These are phyloP conservation scores for Epiblema foenella DNA, from an alignment of 2,888 invertebrate species.

Conservation along the genomic window DNA sequence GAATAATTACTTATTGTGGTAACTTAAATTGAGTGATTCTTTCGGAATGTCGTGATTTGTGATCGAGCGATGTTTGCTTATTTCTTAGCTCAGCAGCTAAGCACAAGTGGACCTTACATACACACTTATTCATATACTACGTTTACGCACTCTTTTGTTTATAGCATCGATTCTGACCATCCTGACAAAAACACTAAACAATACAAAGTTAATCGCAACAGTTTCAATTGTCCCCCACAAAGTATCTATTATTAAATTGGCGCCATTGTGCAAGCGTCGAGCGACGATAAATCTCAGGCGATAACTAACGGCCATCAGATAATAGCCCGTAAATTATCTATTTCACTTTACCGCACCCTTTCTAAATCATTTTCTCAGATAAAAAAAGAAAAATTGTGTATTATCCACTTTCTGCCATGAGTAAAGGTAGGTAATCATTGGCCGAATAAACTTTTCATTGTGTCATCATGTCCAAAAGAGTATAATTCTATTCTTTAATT, in stretches of 20 bases:
- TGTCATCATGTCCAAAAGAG: too few species aligned
- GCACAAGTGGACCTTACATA: too few species aligned
- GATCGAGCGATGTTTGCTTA: too few species aligned
- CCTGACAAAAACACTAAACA: not conserved
- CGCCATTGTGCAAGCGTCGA: slow-evolving; percentile 24
- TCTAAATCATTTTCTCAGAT: slow-evolving; percentile 34
- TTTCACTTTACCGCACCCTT: slow-evolving; percentile 31
- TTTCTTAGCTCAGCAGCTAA: too few species aligned
- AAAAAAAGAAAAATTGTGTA: slow-evolving; percentile 31
- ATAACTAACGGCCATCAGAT: slow-evolving; percentile 42
- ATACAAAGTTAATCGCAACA: slow-evolving; percentile 12
- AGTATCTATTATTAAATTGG: slow-evolving; percentile 31
- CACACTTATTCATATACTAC: too few species aligned
- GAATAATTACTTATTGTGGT: too few species aligned
- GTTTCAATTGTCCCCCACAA: slow-evolving; percentile 18
- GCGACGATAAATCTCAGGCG: slow-evolving; percentile 32
- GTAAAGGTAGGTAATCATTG: too few species aligned
- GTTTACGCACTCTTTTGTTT: not conserved
- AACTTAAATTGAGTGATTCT: too few species aligned
- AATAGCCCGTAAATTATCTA: slow-evolving; percentile 39
- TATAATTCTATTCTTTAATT: too few species aligned
- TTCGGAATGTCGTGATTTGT: too few species aligned
- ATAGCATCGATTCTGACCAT: not conserved
- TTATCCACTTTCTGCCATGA: not conserved
- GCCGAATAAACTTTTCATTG: too few species aligned